Evolutionary conservation across 2,113 vertebrate species (phyloP), one percentile per base, ranked within the genome.

Genomic region (Tretioscincus oriximinensis): DNA sequence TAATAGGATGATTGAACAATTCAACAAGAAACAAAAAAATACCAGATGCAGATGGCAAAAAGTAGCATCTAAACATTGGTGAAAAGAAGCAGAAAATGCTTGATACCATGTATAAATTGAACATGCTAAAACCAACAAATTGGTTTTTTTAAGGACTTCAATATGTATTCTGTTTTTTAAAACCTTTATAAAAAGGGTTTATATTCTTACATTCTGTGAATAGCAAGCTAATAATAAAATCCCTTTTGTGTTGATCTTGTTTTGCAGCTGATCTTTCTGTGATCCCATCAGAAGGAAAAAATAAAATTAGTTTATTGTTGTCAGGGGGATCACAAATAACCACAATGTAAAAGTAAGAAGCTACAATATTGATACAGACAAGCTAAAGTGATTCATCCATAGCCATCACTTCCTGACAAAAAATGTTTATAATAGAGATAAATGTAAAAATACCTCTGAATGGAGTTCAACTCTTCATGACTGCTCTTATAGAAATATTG

Each of bases 1-100:
- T 26, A 31, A 80, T 65, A 81, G n/a, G 28, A 73, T 66, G 66
- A 73, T n/a, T 35, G 16, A 41, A 63, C 61, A 66, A 49, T 81
- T 74, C 66, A 45, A 74, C 60, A 73, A 73, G 65, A 45, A 20
- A 74, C 22, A 66, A 81, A 81, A 66, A 73, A 14, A 35, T 18
- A 28, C 54, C 26, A 54, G 47, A 68, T n/a, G 61, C 47, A 51
- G 29, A 6, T 80, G 1, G 28, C 65, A 16, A 83, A n/a, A 47
- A n/a, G 6, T 9, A 61, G 9, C 67, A 87, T 90, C 81, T 58
- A 80, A 84, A 72, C 76, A 16, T 73, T 47, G 73, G 76, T 69
- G 16, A 20, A 49, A 77, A 10, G 24, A 61, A 54, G 58, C 68
- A 24, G 18, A 61, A 83, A 83, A 70, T 69, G 26, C 18, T 12